phyloP scores from a whole-genome alignment of 2,113 vertebrate genomes.

The Trogon melanurus region DNA sequence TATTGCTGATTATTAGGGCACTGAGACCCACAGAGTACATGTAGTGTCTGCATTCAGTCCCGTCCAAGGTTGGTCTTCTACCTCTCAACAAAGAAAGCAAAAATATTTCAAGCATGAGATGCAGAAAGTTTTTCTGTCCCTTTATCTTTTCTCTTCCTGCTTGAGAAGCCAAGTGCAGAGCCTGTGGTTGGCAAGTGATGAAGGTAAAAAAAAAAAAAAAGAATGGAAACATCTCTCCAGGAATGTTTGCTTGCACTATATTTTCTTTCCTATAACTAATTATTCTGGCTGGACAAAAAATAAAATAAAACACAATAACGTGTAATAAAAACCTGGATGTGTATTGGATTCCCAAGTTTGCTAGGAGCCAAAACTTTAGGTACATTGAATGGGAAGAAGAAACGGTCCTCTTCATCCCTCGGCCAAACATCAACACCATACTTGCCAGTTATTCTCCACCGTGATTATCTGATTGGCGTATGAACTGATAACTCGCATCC shows the following conservation, averaged over 20 bases:
- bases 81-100: not conserved
- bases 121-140: not conserved
- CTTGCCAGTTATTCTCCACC: not conserved
- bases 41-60: not conserved
- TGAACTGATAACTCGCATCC: not conserved
- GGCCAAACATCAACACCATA: not conserved
- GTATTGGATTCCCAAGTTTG: not conserved
- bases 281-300: conserved; percentile 54
- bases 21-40: not conserved
- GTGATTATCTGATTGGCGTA: not conserved
- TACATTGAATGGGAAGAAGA: conserved; percentile 2
- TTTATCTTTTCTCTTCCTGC: conserved; percentile 54
- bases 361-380: conserved; percentile 33
- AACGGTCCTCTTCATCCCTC: not conserved
- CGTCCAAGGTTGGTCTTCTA: not conserved
- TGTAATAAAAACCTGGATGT: conserved; percentile 3
- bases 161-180: conserved; percentile 28
- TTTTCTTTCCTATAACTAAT: conserved; percentile 71
- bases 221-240: conserved; percentile 46
- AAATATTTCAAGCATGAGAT: conserved; percentile 32
- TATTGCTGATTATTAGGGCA: not conserved
- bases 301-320: conserved; percentile 45
- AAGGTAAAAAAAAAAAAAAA: conserved; percentile 42
- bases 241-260: conserved; percentile 36
- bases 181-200: conserved; percentile 49